Conservation (phyloP, 2,113 vertebrate genomes). For the Gambusia affinis region DNA sequence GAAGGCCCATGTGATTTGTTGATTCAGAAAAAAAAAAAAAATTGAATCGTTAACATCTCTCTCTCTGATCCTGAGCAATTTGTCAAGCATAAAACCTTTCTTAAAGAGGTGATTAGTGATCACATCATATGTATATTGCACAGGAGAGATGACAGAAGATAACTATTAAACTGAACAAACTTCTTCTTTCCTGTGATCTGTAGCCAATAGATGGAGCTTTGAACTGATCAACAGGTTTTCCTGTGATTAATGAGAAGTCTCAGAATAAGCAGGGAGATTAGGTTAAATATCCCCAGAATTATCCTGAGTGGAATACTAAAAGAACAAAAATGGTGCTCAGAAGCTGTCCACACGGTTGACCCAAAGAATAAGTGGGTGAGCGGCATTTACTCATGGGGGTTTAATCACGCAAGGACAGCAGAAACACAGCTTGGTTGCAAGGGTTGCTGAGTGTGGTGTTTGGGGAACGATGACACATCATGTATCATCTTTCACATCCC, state of each 20-base stretch:
- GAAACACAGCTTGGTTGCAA: constrained; percentile 44
- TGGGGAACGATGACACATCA: constrained; percentile 77
- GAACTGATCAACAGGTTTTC: constrained; percentile 51
- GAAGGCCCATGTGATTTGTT: not conserved
- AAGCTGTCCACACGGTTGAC: constrained; percentile 31
- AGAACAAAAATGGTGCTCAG: constrained; percentile 25
- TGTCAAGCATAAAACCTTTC: constrained; percentile 15
- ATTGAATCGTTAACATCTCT: not conserved
- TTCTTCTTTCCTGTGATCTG: constrained; percentile 43
- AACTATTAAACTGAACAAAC: constrained; percentile 46
- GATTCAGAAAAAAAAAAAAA: not conserved
- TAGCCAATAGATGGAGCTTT: constrained; percentile 38
- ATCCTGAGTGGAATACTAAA: constrained; percentile 52
- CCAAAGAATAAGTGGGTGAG: constrained; percentile 62
- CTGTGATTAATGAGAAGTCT: constrained; percentile 54
- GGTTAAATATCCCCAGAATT: constrained; percentile 43
- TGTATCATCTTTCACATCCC: constrained; percentile 70
- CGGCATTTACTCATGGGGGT: constrained; percentile 55
- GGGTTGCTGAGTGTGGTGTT: constrained; percentile 49
- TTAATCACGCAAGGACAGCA: constrained; percentile 69
- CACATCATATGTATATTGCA: constrained; percentile 40
- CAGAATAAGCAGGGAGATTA: constrained; percentile 45
- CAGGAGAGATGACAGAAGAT: constrained; percentile 23
- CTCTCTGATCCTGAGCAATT: not conserved
- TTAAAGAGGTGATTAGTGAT: constrained; percentile 12